These are phyloP conservation scores for Eristalis intricaria DNA, from an alignment of 2,888 invertebrate genomes.

Conservation along the genomic window DNA sequence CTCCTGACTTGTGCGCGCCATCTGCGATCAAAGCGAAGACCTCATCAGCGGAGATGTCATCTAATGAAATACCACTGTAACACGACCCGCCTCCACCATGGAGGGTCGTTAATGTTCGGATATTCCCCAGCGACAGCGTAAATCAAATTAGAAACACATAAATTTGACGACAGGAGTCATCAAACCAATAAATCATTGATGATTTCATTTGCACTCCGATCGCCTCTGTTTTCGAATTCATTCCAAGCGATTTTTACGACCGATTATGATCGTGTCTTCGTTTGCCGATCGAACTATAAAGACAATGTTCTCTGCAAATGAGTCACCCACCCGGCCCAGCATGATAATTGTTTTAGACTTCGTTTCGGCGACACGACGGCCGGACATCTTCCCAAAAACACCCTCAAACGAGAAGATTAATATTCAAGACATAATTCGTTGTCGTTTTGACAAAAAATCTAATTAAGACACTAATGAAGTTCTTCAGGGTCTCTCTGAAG, in stretches of 20 bases:
- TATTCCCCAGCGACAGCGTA: background rate
- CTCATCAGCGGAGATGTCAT: background rate
- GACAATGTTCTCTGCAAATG: background rate
- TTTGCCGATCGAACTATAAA: background rate
- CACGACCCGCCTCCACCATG: background rate
- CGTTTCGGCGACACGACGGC: background rate
- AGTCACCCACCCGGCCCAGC: background rate
- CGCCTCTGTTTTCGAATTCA: background rate
- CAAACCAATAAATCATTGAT: background rate
- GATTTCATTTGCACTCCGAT: background rate
- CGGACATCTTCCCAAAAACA: background rate
- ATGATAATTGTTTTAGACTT: background rate
- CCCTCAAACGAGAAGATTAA: constrained; percentile 1
- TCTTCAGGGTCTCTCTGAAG: background rate
- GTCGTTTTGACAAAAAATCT: constrained; percentile 4
- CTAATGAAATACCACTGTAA: background rate
- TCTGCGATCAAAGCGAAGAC: background rate
- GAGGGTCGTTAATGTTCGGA: background rate
- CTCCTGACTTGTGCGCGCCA: background rate
- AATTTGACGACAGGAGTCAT: background rate
- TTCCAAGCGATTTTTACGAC: background rate
- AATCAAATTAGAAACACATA: background rate
- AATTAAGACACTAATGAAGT: constrained; percentile 15
- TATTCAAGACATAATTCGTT: constrained; percentile 14
- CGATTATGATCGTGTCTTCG: background rate